These are phyloP conservation scores for Parnassius apollo DNA, from an alignment of 2,888 invertebrate species.

Conservation along the genomic window DNA sequence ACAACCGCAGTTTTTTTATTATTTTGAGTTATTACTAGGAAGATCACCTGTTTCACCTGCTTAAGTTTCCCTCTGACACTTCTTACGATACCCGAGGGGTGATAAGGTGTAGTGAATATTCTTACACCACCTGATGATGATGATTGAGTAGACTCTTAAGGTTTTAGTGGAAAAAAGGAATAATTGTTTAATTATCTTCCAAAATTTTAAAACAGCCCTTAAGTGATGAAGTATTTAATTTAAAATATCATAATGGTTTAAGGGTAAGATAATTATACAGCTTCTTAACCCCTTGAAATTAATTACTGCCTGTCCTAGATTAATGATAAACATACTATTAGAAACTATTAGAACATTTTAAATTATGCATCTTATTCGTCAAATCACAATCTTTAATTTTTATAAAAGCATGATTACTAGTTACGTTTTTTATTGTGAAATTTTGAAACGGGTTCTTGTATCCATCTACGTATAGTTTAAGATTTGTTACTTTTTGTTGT, in stretches of 20 bases:
- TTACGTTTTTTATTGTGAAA: slow-evolving; percentile 36
- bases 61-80: too few species aligned
- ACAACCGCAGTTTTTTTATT: too few species aligned
- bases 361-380: slow-evolving; percentile 55
- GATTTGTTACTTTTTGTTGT: slow-evolving; percentile 45
- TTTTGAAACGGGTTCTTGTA: neutral
- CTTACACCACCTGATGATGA: too few species aligned
- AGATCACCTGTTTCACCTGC: too few species aligned
- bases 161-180: too few species aligned
- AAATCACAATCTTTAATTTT: slow-evolving; percentile 62
- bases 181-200: neutral
- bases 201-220: slow-evolving; percentile 19
- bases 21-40: too few species aligned
- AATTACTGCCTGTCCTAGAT: slow-evolving; percentile 72
- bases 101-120: too few species aligned
- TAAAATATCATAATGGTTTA: slow-evolving; percentile 16
- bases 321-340: slow-evolving; percentile 69
- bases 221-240: slow-evolving; percentile 24
- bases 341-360: slow-evolving; percentile 73
- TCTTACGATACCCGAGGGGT: too few species aligned
- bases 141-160: too few species aligned
- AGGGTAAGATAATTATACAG: slow-evolving; percentile 37
- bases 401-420: slow-evolving; percentile 68
- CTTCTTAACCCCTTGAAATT: slow-evolving; percentile 55
- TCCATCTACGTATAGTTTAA: slow-evolving; percentile 19